A percentile compares a stretch with the other conserved stretches of the same genome.
Evolutionary conservation across 2,113 vertebrate species (phyloP).

Genomic region (Scomber japonicus): DNA sequence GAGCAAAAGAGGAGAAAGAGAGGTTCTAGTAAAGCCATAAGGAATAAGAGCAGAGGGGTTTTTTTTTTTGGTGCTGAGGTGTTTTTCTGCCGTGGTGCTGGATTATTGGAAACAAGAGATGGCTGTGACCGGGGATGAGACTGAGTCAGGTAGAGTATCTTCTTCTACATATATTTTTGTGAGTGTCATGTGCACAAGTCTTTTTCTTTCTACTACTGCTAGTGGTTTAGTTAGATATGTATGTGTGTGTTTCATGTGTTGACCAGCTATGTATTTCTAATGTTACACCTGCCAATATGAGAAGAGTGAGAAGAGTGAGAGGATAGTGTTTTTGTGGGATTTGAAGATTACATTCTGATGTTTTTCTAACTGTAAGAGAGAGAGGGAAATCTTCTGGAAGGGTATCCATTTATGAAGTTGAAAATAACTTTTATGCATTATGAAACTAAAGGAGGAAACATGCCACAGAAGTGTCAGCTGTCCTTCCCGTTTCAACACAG

Average conservation of each 20-base stretch:
- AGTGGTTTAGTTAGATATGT: neutral
- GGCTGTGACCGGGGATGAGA: slow-evolving; percentile 95
- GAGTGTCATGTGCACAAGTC: neutral
- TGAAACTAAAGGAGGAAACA: neutral
- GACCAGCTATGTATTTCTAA: neutral
- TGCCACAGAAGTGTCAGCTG: neutral
- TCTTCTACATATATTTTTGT: neutral
- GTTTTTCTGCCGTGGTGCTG: slow-evolving; percentile 67
- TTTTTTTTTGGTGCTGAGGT: slow-evolving; percentile 18
- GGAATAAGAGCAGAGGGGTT: slow-evolving; percentile 20
- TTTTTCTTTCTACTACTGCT: neutral
- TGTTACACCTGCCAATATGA: slow-evolving; percentile 1
- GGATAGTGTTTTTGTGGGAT: neutral
- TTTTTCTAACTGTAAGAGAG: neutral
- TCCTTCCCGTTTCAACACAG: neutral
- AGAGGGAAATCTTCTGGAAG: neutral
- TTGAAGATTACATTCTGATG: neutral
- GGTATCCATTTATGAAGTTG: neutral
- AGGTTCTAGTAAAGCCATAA: slow-evolving; percentile 1
- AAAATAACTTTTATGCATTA: neutral
- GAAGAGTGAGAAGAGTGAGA: neutral
- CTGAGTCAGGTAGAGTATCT: slow-evolving; percentile 88
- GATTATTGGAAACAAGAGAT: slow-evolving; percentile 87
- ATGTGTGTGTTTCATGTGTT: neutral
- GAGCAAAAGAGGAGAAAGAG: slow-evolving; percentile 20